Evolutionary conservation across 2,888 invertebrate genomes (phyloP), one percentile per base, ranked within the genome.

Genomic region (Choreutis nemorana): DNA sequence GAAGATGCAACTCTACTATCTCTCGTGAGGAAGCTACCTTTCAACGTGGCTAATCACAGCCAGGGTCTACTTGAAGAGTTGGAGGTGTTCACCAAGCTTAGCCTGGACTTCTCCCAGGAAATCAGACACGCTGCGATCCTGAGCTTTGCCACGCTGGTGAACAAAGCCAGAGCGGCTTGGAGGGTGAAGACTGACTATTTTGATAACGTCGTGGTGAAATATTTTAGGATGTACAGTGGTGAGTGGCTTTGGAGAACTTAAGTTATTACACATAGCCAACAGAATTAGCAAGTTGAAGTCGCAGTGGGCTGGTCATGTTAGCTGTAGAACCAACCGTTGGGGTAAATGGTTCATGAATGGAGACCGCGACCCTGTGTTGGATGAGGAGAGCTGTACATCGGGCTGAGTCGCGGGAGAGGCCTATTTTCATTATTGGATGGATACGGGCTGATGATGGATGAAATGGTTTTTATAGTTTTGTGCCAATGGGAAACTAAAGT

Each of bases 201-300:
- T 29, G 89, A 89, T 36, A 83, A 84, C 43, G 85, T 88, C 30
- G 86, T 87, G 0, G 85, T 86, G 31, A 82, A 85, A 33, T 89
- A 87, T 49, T 83, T 89, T 33, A 83, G 87, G 50, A 83, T 85
- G 58, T 88, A 87, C 38, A 83, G 86, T 43, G 86, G 89, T 87
- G n/a, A 53, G 65, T 53, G 9, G 8, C 9, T 23, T 9, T n/a
- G 4, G 5, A 8, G 8, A 18, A 8, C 5, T 18, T 11, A 7
- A 12, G n/a, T 2, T 2, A 2, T n/a, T 14, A n/a, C 10, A 24
- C 29, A 24, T n/a, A n/a, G n/a, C n/a, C n/a, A n/a, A n/a, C n/a
- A n/a, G n/a, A n/a, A n/a, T n/a, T n/a, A n/a, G n/a, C n/a, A n/a
- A n/a, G n/a, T n/a, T n/a, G n/a, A n/a, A n/a, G n/a, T n/a, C n/a